Evolutionary conservation across 1,140 invertebrate genomes (phyloP).

Genomic region (Anthonomus grandis): DNA sequence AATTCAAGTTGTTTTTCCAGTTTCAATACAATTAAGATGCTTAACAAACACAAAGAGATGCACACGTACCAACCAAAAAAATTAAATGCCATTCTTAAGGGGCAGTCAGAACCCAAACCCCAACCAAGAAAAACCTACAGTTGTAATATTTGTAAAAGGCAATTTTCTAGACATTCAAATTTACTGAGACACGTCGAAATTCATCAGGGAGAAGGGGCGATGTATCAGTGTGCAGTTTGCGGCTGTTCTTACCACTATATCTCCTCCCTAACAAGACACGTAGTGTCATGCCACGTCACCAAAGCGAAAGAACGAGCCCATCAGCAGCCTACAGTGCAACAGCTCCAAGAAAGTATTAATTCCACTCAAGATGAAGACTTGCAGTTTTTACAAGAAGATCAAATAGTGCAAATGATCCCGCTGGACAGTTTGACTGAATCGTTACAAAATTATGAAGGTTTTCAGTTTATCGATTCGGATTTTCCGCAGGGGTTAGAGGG

Average conservation of each 20-base stretch:
- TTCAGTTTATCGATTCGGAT: not conserved
- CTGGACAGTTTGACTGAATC: not conserved
- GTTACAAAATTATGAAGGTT: not conserved
- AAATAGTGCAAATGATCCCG: slow-evolving; percentile 3
- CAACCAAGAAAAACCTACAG: slow-evolving; percentile 26
- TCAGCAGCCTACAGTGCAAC: not conserved
- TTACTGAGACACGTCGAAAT: slow-evolving; percentile 41
- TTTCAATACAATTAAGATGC: too few species aligned
- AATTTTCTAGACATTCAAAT: slow-evolving; percentile 44
- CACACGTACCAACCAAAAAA: too few species aligned
- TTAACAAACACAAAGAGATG: too few species aligned
- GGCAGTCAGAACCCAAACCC: slow-evolving; percentile 21
- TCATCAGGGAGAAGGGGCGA: slow-evolving; percentile 38
- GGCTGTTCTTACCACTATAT: slow-evolving; percentile 40
- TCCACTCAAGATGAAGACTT: not conserved
- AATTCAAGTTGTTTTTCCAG: too few species aligned
- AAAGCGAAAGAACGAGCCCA: not conserved
- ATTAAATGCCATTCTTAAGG: too few species aligned
- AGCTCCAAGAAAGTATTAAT: not conserved
- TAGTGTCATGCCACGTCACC: slow-evolving; percentile 39
- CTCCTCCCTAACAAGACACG: slow-evolving; percentile 41
- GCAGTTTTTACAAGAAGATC: not conserved
- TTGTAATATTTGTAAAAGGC: slow-evolving; percentile 39
- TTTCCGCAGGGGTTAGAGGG: not conserved
- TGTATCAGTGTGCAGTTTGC: slow-evolving; percentile 38